Evolutionary conservation across 1,140 invertebrate species (phyloP), one percentile per base, ranked within the genome.

Genomic region (Wasmannia auropunctata): DNA sequence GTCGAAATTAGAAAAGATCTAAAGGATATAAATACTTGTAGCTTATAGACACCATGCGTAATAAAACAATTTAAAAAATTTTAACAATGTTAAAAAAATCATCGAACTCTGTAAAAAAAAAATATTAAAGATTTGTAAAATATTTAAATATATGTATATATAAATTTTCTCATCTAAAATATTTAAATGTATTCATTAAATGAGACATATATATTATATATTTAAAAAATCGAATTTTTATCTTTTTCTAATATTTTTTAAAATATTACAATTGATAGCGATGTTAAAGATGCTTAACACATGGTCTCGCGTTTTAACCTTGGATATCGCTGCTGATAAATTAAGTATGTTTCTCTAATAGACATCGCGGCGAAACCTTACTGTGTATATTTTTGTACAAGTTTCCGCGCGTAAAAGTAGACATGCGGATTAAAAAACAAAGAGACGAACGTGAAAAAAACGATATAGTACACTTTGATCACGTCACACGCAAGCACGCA

Each of bases 381-480:
- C 56, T 10, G 43, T 49, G 60, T 88, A 75, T 74, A 75, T 77
- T 22, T 86, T 76, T 81, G 77, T 67, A 25, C 58, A 31, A 70
- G 46, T 25, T 80, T 86, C 54, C 28, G 31, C 19, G 54, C 60
- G 74, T 70, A 77, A 60, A 86, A 79, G 56, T 58, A 58, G 77
- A 87, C 56, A 25, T 34, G 34, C n/a, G 49, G 11, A 34, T 49
- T 76, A 40, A 80, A 84, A 43, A 62, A 49, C 40, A 43, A 40
- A 81, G 72, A 76, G 84, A 43, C 65, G 70, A 34, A 46, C 28
- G 58, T 46, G 31, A 25, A 75, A 75, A 62, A 86, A 51, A 56
- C 25, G 34, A 22, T 79, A 56, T 63, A 40, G 43, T 85, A 62
- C 75, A 31, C 16, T 67, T 81, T 49, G 70, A 81, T 76, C 80